Conservation (phyloP, 2,113 vertebrate species). For the Azemiops feae region DNA sequence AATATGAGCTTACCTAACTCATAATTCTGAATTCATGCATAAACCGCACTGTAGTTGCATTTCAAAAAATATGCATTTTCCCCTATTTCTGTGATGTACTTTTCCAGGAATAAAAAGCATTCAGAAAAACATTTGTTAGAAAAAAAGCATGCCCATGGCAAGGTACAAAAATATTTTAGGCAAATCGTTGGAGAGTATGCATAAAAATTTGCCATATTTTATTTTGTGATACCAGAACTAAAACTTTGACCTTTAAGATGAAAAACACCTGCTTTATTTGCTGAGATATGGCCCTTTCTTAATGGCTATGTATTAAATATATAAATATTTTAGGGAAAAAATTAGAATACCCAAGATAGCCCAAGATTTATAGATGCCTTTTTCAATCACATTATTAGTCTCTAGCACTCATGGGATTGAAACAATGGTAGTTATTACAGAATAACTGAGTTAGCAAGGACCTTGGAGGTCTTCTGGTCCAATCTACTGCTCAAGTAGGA, state of each 20-base stretch:
- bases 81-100: background rate
- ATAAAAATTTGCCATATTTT: background rate
- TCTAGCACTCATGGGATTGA: background rate
- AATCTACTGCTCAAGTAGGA: background rate
- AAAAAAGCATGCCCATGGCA: background rate
- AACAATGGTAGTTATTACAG: background rate
- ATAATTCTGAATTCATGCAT: background rate
- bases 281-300: background rate
- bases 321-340: background rate
- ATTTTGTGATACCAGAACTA: background rate
- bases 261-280: background rate
- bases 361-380: background rate
- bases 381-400: background rate
- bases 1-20: background rate
- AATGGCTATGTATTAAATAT: background rate
- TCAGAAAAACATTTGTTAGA: background rate
- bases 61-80: background rate
- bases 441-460: background rate
- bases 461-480: background rate
- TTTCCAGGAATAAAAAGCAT: background rate
- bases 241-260: background rate
- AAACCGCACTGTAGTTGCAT: background rate
- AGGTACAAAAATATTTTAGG: background rate
- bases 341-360: background rate
- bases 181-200: background rate